Base-by-base conservation (phyloP, 2,113 vertebrate species). In the Onychostruthus taczanowskii region DNA sequence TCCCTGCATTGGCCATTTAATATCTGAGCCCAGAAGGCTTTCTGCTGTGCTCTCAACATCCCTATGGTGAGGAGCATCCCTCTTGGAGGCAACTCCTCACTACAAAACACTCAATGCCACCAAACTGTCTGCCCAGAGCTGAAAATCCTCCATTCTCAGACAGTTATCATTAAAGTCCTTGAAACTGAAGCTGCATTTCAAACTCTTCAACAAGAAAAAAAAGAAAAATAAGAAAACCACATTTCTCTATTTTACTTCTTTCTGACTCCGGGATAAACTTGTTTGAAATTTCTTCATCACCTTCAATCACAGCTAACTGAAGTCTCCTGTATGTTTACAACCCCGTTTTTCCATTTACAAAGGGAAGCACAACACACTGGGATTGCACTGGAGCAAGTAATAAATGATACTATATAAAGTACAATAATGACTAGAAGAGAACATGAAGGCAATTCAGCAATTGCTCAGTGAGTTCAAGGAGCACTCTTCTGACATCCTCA, bases 1-100 rank as follows among this genome's bases (percentile, higher is more conserved):
- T 35, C 10, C 31, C 58, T 1, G 1, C 6, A 4, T 1, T 55
- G 10, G 3, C 14, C 0, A 2, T 68, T 68, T 64, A 61, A 75
- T 15, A 41, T 37, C 39, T 7, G 5, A 64, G 52, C 21, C 35
- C 39, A 35, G 30, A 19, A 84, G 37, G 28, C 31, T 9, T 78
- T 87, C 47, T 63, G 39, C 69, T 44, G 18, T 43, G 26, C 6
- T 84, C 15, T 35, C 47, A 49, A 9, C 27, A 43, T 49, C 19
- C 47, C 28, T 10, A 3, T 15, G 7, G 35, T 15, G 15, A 68
- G 7, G 9, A 75, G 9, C 30, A 58, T 18, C 73, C 23, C 44
- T 33, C 39, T 18, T 44, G 81, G 18, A 67, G 27, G 47, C 37
- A 91, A 44, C 26, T 68, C 21, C 17, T 31, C 39, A 82, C 16